Evolutionary conservation across 2,113 vertebrate genomes (phyloP).

Genomic region (Uria lomvia): DNA sequence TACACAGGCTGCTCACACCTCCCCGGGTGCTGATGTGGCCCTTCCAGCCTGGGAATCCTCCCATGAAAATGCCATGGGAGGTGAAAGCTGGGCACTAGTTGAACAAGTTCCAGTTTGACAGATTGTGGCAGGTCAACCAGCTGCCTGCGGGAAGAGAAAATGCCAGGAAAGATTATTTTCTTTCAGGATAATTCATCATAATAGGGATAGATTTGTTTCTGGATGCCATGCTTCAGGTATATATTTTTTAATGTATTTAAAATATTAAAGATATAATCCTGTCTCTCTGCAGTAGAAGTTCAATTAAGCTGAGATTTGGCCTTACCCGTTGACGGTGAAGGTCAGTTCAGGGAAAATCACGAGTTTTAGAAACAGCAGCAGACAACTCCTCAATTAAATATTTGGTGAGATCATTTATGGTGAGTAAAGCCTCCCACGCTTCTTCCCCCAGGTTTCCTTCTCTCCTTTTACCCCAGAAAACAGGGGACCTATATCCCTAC

Average conservation of each 20-base stretch:
- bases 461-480: not conserved
- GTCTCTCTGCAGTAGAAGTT: not conserved
- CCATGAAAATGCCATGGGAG: not conserved
- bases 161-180: not conserved
- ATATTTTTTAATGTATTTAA: not conserved
- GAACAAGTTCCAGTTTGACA: not conserved
- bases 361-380: not conserved
- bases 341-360: not conserved
- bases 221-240: not conserved
- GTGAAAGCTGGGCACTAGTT: not conserved
- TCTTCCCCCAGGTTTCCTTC: not conserved
- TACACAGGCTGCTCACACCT: not conserved
- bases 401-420: not conserved
- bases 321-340: not conserved
- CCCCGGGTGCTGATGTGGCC: not conserved
- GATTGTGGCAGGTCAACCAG: not conserved
- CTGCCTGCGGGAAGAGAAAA: not conserved
- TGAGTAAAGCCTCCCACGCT: not conserved
- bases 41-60: not conserved
- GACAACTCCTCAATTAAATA: not conserved
- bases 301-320: not conserved
- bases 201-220: not conserved
- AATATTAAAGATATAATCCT: not conserved
- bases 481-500: not conserved
- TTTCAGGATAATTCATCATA: not conserved